Base-by-base conservation (phyloP, 2,113 vertebrate genomes). In the Erpornis zantholeuca region DNA sequence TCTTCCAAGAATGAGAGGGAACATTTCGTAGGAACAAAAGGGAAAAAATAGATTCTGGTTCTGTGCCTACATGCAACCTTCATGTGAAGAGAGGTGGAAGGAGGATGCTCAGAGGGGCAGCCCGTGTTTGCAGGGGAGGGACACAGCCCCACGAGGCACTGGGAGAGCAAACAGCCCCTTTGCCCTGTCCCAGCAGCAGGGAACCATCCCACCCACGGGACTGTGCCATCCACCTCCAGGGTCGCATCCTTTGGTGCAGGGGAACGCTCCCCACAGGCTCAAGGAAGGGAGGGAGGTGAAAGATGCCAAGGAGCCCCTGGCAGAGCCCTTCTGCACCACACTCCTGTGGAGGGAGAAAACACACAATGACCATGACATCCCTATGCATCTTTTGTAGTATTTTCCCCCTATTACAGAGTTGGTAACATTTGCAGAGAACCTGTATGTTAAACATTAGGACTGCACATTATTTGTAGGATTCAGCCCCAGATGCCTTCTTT, bases 171-270 rank as follows among this genome's bases (percentile, higher is more conserved):
- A 42, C n/a, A 63, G 76, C 9, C 7, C 3, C 0, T 27, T 4
- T n/a, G 56, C 33, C 49, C 71, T 36, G 44, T 27, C 38, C 63
- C 45, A 33, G 65, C 65, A 80, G n/a, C 0, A 33, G 44, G 23
- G 21, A 42, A 20, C 29, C 10, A 31, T 14, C 54, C 77, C n/a
- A 6, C 0, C 0, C 31, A 10, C 0, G 1, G 10, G 11, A 21
- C 24, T 2, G n/a, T 31, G 57, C 31, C 54, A 12, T 6, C 35
- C 29, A 5, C 28, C 54, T 18, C 11, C 44, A 6, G 33, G n/a
- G 36, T 68, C n/a, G 24, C 16, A 7, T 19, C 53, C 2, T 1
- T 1, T 1, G 19, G 27, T 11, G 14, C 45, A 3, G 40, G 38
- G 10, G 7, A 31, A 45, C 0, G 0, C 11, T 50, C 10, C 57